Evolutionary conservation across 2,797 vertebrate genomes (phyloP).

Genomic region (Lindbergichthys nudifrons): DNA sequence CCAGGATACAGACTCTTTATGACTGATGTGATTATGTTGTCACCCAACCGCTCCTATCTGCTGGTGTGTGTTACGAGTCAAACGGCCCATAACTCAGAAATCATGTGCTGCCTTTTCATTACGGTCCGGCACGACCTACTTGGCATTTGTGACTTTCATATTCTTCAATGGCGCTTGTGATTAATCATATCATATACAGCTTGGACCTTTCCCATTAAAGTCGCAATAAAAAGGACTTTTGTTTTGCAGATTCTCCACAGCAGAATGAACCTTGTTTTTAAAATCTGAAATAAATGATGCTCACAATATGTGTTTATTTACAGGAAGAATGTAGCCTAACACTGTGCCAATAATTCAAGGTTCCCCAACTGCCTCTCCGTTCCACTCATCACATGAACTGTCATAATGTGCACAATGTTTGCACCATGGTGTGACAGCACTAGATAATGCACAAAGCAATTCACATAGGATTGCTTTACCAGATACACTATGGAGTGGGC

Average conservation of each 20-base stretch:
- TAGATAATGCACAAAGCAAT: conserved; percentile 39
- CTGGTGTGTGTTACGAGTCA: conserved; percentile 32
- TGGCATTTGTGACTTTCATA: conserved; percentile 27
- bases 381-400: conserved; percentile 6
- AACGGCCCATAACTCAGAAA: conserved; percentile 33
- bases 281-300: no score
- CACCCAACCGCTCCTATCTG: conserved; percentile 27
- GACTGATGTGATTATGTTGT: conserved; percentile 48
- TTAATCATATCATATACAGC: conserved; percentile 12
- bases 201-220: neutral
- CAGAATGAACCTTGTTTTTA: neutral
- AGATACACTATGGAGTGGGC: conserved; percentile 1
- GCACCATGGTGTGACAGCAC: conserved; percentile 25
- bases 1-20: conserved; percentile 29
- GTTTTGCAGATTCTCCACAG: conserved; percentile 5
- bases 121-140: neutral
- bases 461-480: conserved; percentile 21
- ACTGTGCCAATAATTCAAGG: neutral
- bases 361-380: neutral
- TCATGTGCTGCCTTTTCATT: conserved; percentile 12
- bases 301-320: neutral
- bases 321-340: neutral
- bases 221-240: conserved; percentile 4
- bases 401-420: conserved; percentile 14
- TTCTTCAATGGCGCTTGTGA: neutral